Base-by-base conservation (phyloP, 2,888 invertebrate genomes). In the Isoperla grammatica region DNA sequence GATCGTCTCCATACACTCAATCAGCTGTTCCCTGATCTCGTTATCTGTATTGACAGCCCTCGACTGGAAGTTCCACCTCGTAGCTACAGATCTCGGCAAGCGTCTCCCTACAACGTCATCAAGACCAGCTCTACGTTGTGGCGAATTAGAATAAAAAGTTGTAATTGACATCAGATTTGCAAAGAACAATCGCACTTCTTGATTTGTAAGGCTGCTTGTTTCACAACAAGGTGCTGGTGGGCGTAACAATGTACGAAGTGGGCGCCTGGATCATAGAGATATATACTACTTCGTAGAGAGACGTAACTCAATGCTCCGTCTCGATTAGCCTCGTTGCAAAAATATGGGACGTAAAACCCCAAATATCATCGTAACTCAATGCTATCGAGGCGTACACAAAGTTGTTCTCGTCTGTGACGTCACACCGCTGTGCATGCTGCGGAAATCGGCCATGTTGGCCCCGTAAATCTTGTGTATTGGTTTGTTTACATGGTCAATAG, bases 141-240 rank as follows among this genome's bases (percentile, higher is more conserved):
- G 65, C 19, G 64, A 67, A 48, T 66, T 61, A 11, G 68, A 65
- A 62, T 68, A 69, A 64, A 11, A 29, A 6, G 29, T 29, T 4
- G 29, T 29, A 29, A 29, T 29, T 29, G 29, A 29, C 29, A 8
- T 29, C 29, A 70, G 45, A 19, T 65, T 65, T 40, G 60, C 23
- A 62, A 71, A 70, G 67, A 71, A 71, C n/a, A 67, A 48, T 45
- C 67, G 67, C 42, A 67, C 67, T 59, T 70, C 65, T 35, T 62
- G 59, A 22, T 69, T 69, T 62, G 45, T 43, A 57, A 63, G 13
- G 67, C 63, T 6, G 66, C 66, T 61, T 68, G 66, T 19, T 64
- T 63, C 22, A 71, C 62, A 42, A 70, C 63, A 29, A 64, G 58
- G 59, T 65, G 59, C 46, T 53, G 55, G 62, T 68, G 67, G 6